These are phyloP conservation scores for Hylaeus anthracinus DNA, from an alignment of 1,140 invertebrate genomes.

Conservation along the genomic window DNA sequence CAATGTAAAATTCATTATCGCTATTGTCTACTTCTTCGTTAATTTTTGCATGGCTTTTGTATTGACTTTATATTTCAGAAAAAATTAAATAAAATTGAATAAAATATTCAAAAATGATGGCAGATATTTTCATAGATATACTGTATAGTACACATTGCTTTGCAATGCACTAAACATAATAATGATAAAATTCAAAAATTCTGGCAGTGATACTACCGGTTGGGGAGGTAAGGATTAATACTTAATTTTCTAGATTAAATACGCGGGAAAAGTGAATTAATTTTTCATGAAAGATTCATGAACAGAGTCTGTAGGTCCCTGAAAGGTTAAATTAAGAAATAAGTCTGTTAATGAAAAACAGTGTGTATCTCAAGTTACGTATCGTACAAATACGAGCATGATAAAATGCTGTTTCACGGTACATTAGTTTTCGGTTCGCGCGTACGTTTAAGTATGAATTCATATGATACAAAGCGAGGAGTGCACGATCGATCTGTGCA, in stretches of 20 bases:
- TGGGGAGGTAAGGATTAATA: too few species aligned
- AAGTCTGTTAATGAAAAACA: slow-evolving; percentile 24
- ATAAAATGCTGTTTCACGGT: not conserved
- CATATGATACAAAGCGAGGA: not conserved
- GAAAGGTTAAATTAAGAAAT: not conserved
- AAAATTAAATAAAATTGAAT: too few species aligned
- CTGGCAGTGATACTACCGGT: too few species aligned
- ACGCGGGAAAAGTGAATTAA: not conserved
- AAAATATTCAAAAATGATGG: too few species aligned
- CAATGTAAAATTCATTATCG: too few species aligned
- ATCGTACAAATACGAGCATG: slow-evolving; percentile 25
- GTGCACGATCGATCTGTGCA: slow-evolving; percentile 6
- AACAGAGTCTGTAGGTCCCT: not conserved
- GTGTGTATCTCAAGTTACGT: slow-evolving; percentile 7
- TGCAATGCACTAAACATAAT: too few species aligned
- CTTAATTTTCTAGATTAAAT: not conserved
- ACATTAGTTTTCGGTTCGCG: not conserved
- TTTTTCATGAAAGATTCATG: not conserved
- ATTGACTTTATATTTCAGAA: too few species aligned
- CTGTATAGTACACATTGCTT: too few species aligned
- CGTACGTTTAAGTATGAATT: slow-evolving; percentile 4
- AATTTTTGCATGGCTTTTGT: too few species aligned
- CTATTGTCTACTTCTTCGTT: too few species aligned
- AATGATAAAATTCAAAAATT: too few species aligned
- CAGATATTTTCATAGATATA: too few species aligned